Evolutionary conservation across 1,140 invertebrate genomes (phyloP).

Genomic region (Apis dorsata): DNA sequence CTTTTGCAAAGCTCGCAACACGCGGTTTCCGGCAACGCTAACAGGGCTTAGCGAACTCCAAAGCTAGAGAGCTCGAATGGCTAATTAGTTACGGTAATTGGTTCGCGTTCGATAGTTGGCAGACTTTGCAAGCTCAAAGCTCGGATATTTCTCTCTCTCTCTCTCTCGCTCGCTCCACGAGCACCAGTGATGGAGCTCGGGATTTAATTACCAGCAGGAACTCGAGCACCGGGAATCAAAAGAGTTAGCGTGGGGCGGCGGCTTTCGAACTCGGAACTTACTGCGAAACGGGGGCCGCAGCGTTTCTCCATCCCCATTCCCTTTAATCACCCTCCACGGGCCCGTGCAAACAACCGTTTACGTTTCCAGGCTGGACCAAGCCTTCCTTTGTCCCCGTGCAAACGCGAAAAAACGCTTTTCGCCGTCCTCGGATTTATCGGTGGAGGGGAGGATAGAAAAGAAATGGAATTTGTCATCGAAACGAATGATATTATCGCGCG

Average conservation of each 20-base stretch:
- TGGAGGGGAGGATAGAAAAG: too few relatives aligned
- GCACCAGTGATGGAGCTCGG: constrained; percentile 47
- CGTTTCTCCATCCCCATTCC: constrained; percentile 37
- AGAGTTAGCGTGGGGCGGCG: constrained; percentile 26
- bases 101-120: constrained; percentile 66
- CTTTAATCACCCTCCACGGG: constrained; percentile 40
- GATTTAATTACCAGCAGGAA: constrained; percentile 62
- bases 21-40: constrained; percentile 12
- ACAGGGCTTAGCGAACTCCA: constrained; percentile 55
- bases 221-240: constrained; percentile 48
- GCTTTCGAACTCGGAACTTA: constrained; percentile 44
- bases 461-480: too few relatives aligned
- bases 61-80: constrained; percentile 60
- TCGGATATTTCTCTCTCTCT: constrained; percentile 1
- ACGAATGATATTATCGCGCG: too few relatives aligned
- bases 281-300: neutral
- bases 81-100: constrained; percentile 69
- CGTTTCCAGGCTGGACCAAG: constrained; percentile 15
- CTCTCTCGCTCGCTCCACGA: neutral
- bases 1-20: neutral
- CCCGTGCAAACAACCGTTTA: constrained; percentile 37
- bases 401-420: constrained; percentile 43
- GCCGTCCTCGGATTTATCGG: neutral
- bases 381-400: constrained; percentile 17
- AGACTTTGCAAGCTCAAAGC: constrained; percentile 64